These are phyloP conservation scores for Temnothorax rugatulus DNA, from an alignment of 2,888 invertebrate species.

Conservation along the genomic window DNA sequence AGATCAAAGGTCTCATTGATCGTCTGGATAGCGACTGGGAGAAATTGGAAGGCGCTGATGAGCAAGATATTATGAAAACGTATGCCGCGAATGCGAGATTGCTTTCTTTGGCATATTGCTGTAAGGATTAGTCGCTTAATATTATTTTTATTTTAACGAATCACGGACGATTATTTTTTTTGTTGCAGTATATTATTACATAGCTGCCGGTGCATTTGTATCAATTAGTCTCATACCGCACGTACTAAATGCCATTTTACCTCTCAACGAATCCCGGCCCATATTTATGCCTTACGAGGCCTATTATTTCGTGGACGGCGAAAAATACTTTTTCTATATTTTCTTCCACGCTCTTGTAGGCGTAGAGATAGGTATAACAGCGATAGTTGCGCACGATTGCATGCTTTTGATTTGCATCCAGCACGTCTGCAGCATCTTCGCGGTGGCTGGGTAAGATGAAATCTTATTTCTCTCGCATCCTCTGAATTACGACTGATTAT, in stretches of 20 bases:
- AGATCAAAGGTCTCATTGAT: constrained; percentile 27
- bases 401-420: neutral
- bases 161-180: neutral
- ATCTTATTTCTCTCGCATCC: neutral
- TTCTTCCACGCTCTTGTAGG: neutral
- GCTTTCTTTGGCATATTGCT: neutral
- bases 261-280: constrained; percentile 37
- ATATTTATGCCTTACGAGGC: neutral
- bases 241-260: neutral
- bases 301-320: constrained; percentile 29
- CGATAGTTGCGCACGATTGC: neutral
- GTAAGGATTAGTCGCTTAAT: neutral
- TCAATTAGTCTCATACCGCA: neutral
- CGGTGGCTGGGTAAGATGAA: constrained; percentile 9
- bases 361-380: neutral
- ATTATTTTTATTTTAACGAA: neutral
- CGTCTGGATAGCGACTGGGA: neutral
- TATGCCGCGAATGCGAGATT: neutral
- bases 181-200: constrained; percentile 5
- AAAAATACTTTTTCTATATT: constrained; percentile 34
- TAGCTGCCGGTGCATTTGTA: neutral
- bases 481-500: neutral
- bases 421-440: constrained; percentile 25
- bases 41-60: neutral
- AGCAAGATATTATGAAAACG: constrained; percentile 4